Conservation (phyloP, 2,888 invertebrate species). For the Eristalis intricaria region DNA sequence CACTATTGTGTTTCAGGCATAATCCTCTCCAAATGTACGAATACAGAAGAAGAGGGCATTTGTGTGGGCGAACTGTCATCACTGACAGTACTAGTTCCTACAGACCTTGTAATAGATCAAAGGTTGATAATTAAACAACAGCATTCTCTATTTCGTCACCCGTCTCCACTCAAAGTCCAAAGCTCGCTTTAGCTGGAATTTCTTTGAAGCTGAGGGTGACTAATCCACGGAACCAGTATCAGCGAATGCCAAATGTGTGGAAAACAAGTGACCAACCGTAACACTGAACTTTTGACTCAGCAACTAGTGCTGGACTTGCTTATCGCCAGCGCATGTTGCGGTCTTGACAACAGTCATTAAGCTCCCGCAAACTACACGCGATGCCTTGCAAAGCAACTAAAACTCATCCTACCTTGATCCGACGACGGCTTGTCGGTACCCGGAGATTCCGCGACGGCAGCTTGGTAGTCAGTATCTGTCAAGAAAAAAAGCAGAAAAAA, state of each 20-base stretch:
- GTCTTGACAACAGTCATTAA: neutral
- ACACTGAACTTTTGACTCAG: neutral
- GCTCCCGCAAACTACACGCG: neutral
- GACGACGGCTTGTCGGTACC: neutral
- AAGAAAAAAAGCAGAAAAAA: neutral
- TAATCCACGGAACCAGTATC: neutral
- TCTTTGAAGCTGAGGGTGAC: neutral
- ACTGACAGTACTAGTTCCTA: too few species aligned
- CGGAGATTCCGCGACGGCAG: neutral
- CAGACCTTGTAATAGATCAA: too few species aligned
- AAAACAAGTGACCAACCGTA: neutral
- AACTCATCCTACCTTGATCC: constrained; percentile 6
- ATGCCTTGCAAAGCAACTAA: neutral
- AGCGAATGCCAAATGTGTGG: neutral
- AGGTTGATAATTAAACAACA: too few species aligned
- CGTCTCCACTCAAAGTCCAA: too few species aligned
- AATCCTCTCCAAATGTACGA: too few species aligned
- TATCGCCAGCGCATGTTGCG: neutral
- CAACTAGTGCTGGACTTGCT: neutral
- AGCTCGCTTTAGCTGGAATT: too few species aligned
- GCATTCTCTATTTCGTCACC: too few species aligned
- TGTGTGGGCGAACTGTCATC: too few species aligned
- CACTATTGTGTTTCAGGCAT: too few species aligned
- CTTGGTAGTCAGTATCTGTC: neutral
- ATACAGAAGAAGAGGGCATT: too few species aligned